These are phyloP conservation scores for Penelope pileata DNA, from an alignment of 2,113 vertebrate genomes.

Conservation along the genomic window DNA sequence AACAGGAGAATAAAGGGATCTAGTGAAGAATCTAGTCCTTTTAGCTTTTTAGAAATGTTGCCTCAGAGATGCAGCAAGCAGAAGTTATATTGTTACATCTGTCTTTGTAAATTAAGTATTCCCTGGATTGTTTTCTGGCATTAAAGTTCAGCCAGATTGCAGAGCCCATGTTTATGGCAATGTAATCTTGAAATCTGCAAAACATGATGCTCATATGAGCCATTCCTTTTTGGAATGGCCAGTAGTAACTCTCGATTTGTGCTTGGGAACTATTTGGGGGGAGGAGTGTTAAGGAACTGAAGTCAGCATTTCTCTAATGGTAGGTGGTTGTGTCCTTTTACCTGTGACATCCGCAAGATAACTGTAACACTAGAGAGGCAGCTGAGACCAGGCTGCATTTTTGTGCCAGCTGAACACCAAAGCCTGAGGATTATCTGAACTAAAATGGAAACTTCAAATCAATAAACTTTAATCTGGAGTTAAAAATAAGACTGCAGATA, in stretches of 20 bases:
- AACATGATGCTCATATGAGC: not conserved
- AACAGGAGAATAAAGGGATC: not conserved
- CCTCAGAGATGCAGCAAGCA: not conserved
- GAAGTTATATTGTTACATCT: not conserved
- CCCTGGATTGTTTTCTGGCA: not conserved
- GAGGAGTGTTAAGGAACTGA: not conserved
- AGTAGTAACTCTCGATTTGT: not conserved
- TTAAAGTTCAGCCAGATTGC: not conserved
- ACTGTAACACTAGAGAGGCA: not conserved
- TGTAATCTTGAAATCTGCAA: not conserved
- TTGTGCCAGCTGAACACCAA: not conserved
- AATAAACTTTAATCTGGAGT: not conserved
- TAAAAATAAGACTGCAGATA: not conserved
- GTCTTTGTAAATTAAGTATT: not conserved
- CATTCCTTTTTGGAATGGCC: not conserved
- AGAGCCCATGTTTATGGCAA: not conserved
- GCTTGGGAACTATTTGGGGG: not conserved
- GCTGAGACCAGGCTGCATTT: not conserved
- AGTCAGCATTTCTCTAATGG: not conserved
- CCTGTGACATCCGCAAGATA: not conserved
- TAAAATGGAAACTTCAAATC: not conserved
- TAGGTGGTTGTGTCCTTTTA: accelerated
- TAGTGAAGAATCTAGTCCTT: not conserved
- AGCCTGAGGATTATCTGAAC: not conserved
- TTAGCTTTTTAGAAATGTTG: not conserved